Base-by-base conservation (phyloP, 2,113 vertebrate genomes). In the Centrocercus urophasianus region DNA sequence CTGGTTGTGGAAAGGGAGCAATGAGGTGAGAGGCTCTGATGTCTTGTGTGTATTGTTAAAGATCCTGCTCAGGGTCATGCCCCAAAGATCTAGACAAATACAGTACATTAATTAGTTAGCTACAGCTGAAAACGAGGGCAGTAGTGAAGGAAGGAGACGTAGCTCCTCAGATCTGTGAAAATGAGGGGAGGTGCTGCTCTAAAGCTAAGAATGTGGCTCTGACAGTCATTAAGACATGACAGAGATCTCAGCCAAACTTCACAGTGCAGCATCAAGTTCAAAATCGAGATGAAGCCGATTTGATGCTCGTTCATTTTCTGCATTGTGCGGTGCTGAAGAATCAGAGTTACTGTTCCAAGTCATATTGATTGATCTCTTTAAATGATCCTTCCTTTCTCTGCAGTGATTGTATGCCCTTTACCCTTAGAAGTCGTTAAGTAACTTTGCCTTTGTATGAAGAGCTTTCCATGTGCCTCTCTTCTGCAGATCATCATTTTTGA, bases 401-500 rank as follows among this genome's bases (percentile, higher is more conserved):
- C 92, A 50, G 64, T n/a, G 47, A 67, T 36, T 0, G 1, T n/a
- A 10, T 64, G 64, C 60, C 65, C 84, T 81, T 69, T 59, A 57
- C 67, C 76, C 47, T 56, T 38, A 11, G n/a, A 40, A 48, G 6
- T 10, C 11, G 2, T 19, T 0, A 28, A 40, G 42, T 8, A 45
- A 9, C 42, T 70, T 43, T 61, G 79, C 45, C 30, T 40, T 7
- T 45, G 52, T 69, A 1, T 48, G 76, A 28, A 81, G 34, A 48
- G 0, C 47, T 45, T 81, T 13, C 7, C 21, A 0, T 66, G 11
- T 86, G 12, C 66, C 28, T 89, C 63, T 89, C 75, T 75, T 45
- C 91, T 95, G 67, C 95, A 99, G 99, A 96, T 99, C 47, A 97
- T 99, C 27, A 95, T 99, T 69, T 99, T 99, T 16, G 99, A 99